Percentiles rank a stretch among this genome's conserved stretches.
These are phyloP conservation scores for Papilio demoleus DNA, from an alignment of 2,888 invertebrate species.

Conservation along the genomic window DNA sequence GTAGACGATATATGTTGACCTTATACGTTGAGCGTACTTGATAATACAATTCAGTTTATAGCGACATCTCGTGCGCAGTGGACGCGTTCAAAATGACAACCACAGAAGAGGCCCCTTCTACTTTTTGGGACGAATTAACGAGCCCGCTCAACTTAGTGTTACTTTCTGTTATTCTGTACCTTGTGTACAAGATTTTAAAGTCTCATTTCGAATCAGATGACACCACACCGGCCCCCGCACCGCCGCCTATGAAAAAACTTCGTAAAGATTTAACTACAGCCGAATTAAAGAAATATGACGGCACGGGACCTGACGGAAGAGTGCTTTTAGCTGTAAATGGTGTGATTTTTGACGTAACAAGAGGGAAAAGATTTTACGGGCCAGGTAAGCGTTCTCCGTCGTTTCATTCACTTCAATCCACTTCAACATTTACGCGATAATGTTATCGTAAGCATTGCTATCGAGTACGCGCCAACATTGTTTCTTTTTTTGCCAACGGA, in stretches of 20 bases:
- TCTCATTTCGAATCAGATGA: slow-evolving; percentile 72
- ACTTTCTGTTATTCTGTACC: slow-evolving; percentile 72
- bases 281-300: slow-evolving; percentile 93
- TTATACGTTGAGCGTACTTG: slow-evolving; percentile 49
- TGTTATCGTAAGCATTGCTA: slow-evolving; percentile 9
- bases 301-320: slow-evolving; percentile 92
- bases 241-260: slow-evolving; percentile 89
- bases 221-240: slow-evolving; percentile 59
- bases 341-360: slow-evolving; percentile 96
- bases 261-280: slow-evolving; percentile 94
- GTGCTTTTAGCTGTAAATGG: slow-evolving; percentile 96
- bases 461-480: slow-evolving; percentile 12
- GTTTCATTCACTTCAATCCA: slow-evolving; percentile 11
- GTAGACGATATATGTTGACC: slow-evolving; percentile 50
- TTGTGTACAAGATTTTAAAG: slow-evolving; percentile 86
- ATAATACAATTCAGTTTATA: slow-evolving; percentile 51
- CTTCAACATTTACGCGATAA: slow-evolving; percentile 16
- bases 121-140: slow-evolving; percentile 75
- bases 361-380: slow-evolving; percentile 95
- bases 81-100: slow-evolving; percentile 55
- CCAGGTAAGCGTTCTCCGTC: slow-evolving; percentile 86
- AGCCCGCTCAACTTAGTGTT: slow-evolving; percentile 73
- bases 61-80: slow-evolving; percentile 45
- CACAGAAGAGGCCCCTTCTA: slow-evolving; percentile 54
- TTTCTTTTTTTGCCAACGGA: background rate